Percentiles rank a stretch among this genome's conserved stretches.
Conservation (phyloP, 1,140 invertebrate genomes). For the Brachionus manjavacas region DNA sequence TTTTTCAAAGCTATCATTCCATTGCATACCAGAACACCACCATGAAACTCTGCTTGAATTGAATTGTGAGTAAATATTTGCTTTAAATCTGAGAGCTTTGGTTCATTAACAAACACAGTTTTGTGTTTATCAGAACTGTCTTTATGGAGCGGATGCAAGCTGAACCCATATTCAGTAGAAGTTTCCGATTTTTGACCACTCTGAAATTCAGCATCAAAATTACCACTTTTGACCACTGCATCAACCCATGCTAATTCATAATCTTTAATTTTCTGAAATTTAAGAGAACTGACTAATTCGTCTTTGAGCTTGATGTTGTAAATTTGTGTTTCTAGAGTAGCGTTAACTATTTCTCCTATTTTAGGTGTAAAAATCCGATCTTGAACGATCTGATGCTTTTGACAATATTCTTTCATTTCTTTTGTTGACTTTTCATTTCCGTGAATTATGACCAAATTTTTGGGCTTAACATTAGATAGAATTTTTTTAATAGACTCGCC, state of each 20-base stretch:
- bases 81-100: constrained; percentile 93
- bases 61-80: constrained; percentile 81
- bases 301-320: constrained; percentile 69
- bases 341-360: constrained; percentile 81
- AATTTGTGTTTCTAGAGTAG: constrained; percentile 94
- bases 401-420: constrained; percentile 64
- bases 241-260: constrained; percentile 91
- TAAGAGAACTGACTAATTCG: constrained; percentile 77
- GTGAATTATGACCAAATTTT: constrained; percentile 71
- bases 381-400: constrained; percentile 59
- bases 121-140: constrained; percentile 65
- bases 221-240: constrained; percentile 50
- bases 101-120: constrained; percentile 85
- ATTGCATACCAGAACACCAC: constrained; percentile 89
- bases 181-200: constrained; percentile 46
- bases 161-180: constrained; percentile 26
- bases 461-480: constrained; percentile 71
- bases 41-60: constrained; percentile 85
- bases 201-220: constrained; percentile 56
- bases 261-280: constrained; percentile 65
- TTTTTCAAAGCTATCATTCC: constrained; percentile 80
- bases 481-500: constrained; percentile 92
- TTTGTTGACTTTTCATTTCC: constrained; percentile 64
- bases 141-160: constrained; percentile 16
- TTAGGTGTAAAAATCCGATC: constrained; percentile 72